These are phyloP conservation scores for Cyphomyrus discorhynchus DNA, from an alignment of 2,113 vertebrate genomes.

Conservation along the genomic window DNA sequence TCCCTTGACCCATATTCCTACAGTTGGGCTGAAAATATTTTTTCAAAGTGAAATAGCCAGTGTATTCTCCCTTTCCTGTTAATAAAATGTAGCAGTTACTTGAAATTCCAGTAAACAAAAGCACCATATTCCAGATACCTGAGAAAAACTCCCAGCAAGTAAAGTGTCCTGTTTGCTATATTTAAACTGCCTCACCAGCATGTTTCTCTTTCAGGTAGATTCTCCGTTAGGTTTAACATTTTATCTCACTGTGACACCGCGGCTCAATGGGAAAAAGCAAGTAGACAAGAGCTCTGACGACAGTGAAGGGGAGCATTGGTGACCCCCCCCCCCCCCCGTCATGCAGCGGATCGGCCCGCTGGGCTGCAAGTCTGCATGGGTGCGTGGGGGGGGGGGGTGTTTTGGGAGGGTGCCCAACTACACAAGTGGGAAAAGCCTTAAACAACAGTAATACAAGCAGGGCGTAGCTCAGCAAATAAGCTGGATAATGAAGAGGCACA, in stretches of 20 bases:
- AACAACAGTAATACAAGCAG: slow-evolving; percentile 2
- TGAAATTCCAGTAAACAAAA: neutral
- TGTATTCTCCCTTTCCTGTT: neutral
- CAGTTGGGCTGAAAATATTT: neutral
- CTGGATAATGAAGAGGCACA: neutral
- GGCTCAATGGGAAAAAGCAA: neutral
- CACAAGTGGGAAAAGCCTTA: neutral
- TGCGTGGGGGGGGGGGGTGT: neutral
- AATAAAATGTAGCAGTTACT: neutral
- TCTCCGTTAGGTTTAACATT: neutral
- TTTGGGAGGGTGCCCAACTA: neutral
- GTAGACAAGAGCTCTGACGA: neutral
- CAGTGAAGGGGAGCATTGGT: neutral
- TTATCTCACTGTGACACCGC: neutral
- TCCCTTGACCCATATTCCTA: neutral
- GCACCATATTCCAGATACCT: neutral
- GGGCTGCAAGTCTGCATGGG: neutral
- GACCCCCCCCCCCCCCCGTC: neutral
- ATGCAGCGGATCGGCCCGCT: neutral
- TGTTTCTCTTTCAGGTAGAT: neutral
- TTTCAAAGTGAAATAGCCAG: neutral
- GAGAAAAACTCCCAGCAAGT: neutral
- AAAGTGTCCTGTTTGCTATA: neutral
- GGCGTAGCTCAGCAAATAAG: slow-evolving; percentile 1
- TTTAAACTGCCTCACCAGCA: neutral